Conservation (phyloP, 2,888 invertebrate species). For the Tetragonula carbonaria region DNA sequence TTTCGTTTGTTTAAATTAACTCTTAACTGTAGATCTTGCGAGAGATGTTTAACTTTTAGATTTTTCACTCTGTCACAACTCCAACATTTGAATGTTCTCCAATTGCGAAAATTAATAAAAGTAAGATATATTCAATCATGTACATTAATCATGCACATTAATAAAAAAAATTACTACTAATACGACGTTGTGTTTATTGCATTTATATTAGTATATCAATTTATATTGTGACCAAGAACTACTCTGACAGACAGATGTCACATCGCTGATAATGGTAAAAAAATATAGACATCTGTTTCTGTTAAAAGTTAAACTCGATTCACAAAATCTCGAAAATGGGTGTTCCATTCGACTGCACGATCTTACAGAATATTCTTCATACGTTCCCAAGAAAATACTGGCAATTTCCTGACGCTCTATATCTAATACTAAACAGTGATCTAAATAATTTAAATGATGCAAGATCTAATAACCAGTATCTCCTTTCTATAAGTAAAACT, state of each 20-base stretch:
- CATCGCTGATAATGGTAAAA: not conserved
- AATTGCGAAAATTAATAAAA: not conserved
- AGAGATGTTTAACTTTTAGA: not conserved
- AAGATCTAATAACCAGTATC: constrained; percentile 20
- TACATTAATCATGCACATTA: not conserved
- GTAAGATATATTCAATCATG: not conserved
- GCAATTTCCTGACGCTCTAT: not conserved
- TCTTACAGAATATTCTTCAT: constrained; percentile 19
- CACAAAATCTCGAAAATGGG: constrained; percentile 44
- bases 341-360: constrained; percentile 15
- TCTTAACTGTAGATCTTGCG: not conserved
- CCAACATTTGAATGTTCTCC: not conserved
- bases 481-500: constrained; percentile 13
- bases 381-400: constrained; percentile 29
- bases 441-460: not conserved
- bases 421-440: not conserved
- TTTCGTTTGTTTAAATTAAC: not conserved
- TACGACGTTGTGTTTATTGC: too few relatives aligned
- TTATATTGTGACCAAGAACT: not conserved
- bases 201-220: too few relatives aligned
- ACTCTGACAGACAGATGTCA: not conserved
- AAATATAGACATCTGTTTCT: not conserved
- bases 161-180: not conserved
- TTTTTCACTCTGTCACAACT: not conserved
- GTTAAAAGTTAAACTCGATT: not conserved